Percentiles rank a stretch among this genome's conserved stretches.
Conservation (phyloP, 2,888 invertebrate species). For the Ferrisia virgata region DNA sequence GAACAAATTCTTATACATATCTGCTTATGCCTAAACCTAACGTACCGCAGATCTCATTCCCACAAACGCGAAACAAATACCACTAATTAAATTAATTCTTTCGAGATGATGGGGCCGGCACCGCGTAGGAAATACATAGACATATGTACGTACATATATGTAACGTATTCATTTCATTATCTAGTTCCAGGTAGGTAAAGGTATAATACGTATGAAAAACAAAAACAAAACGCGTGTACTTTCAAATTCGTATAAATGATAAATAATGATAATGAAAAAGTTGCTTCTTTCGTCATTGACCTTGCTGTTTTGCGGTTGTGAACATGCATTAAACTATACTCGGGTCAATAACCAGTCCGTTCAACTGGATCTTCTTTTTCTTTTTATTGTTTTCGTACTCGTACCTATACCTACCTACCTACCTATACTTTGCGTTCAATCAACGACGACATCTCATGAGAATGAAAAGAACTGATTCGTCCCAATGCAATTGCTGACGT, state of each 20-base stretch:
- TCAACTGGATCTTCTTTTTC: conserved; percentile 20
- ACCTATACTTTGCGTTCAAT: neutral
- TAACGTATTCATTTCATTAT: neutral
- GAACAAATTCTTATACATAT: neutral
- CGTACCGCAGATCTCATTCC: neutral
- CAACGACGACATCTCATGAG: conserved; percentile 34
- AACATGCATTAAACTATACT: conserved; percentile 1
- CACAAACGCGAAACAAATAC: conserved; percentile 4
- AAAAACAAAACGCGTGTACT: conserved; percentile 12
- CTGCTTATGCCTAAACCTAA: too few species aligned
- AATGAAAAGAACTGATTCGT: conserved; percentile 19
- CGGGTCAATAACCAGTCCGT: conserved; percentile 39
- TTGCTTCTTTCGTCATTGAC: conserved; percentile 38
- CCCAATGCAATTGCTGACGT: neutral
- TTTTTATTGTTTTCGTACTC: conserved; percentile 20
- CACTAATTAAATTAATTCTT: neutral
- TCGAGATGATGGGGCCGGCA: neutral
- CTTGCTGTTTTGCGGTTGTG: conserved; percentile 39
- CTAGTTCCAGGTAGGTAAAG: too few species aligned
- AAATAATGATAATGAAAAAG: conserved; percentile 25
- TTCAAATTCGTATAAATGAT: conserved; percentile 17
- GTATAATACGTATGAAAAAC: too few species aligned
- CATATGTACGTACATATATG: too few species aligned
- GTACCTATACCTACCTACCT: too few species aligned
- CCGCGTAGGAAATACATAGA: neutral